These are phyloP conservation scores for Falco peregrinus DNA, from an alignment of 2,797 vertebrate species.

Conservation along the genomic window DNA sequence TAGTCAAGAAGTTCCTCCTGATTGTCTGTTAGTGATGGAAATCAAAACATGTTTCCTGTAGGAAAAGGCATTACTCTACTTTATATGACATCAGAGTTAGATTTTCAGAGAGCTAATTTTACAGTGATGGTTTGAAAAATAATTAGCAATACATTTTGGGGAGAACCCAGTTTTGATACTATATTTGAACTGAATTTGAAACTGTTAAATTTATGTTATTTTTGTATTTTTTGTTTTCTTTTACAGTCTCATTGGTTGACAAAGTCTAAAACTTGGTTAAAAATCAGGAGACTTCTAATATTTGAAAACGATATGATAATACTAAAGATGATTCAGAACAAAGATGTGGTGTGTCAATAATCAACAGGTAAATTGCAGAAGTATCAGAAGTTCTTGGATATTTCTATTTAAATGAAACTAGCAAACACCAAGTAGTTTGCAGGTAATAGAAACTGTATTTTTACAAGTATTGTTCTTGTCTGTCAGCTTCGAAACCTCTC, in stretches of 20 bases:
- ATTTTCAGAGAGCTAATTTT: neutral
- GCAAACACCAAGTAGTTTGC: neutral
- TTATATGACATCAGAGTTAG: neutral
- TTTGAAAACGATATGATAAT: neutral
- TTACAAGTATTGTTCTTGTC: constrained; percentile 36
- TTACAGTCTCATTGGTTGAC: neutral
- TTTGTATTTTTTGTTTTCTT: neutral
- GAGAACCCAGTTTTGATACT: neutral
- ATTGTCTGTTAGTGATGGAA: neutral
- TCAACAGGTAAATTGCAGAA: neutral
- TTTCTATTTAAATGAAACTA: constrained; percentile 10
- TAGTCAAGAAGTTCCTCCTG: neutral
- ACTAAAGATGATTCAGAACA: neutral
- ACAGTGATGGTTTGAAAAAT: neutral
- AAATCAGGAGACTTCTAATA: neutral
- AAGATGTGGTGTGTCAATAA: neutral
- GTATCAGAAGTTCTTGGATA: neutral
- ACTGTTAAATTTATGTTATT: neutral
- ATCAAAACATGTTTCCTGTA: neutral
- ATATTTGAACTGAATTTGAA: neutral
- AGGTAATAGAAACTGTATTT: constrained; percentile 4
- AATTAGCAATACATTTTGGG: neutral
- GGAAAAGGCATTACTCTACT: neutral
- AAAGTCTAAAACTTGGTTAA: neutral
- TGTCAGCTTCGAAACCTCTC: constrained; percentile 29